Base-by-base conservation (phyloP, 2,888 invertebrate genomes). In the Acanthosepion esculentum region DNA sequence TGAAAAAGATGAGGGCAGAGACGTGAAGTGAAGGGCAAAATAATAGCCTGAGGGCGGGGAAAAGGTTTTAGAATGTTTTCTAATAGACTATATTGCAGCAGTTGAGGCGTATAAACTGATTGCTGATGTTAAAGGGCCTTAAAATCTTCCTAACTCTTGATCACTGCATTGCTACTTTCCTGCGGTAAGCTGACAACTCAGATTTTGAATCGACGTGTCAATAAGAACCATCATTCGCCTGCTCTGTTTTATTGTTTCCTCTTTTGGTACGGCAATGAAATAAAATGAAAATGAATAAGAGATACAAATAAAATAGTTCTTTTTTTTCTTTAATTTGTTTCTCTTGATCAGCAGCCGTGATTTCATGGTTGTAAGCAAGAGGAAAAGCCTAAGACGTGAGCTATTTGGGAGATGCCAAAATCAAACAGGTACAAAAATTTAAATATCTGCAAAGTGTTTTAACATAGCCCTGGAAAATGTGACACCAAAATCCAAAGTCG, bases 11-110 rank as follows among this genome's bases (percentile, higher is more conserved):
- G 78, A 33, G 78, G n/a, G 18, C 15, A 5, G 33, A 18, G 15
- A 78, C n/a, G 33, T 15, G 78, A n/a, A 12, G n/a, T n/a, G 78
- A 33, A 78, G 78, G 33, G 78, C n/a, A 78, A 78, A n/a, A 78
- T 78, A 78, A 78, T 78, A 78, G n/a, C 78, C 78, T n/a, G 10
- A 12, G 12, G 78, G 33, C 18, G 18, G 18, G n/a, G 78, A 33
- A 78, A 78, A 78, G 78, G 78, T 78, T 78, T 78, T n/a, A n/a
- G 78, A 78, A 78, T n/a, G 78, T 78, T 78, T 78, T 78, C 78
- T 78, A 78, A 78, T 78, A 78, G 78, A 78, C 59, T 59, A 59
- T 59, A 59, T 78, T 78, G 78, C 78, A 78, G n/a, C n/a, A 78
- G 78, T n/a, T 12, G 78, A 78, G n/a, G 78, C 78, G 78, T 7